These are phyloP conservation scores for Aproaerema taeniolella DNA, from an alignment of 2,888 invertebrate species.

Conservation along the genomic window DNA sequence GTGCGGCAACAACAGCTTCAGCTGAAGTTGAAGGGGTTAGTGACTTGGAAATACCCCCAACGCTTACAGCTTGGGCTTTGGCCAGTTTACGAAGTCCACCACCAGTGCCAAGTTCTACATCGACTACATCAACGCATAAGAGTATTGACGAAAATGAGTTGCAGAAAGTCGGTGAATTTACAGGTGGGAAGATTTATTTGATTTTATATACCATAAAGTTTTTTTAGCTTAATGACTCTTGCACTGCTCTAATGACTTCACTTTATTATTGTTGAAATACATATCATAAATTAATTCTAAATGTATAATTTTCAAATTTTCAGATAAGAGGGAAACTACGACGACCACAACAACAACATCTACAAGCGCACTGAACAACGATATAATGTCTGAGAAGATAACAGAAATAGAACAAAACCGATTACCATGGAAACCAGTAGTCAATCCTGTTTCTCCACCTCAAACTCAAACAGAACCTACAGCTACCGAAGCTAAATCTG, in stretches of 20 bases:
- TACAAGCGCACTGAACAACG: constrained; percentile 38
- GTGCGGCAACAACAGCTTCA: constrained; percentile 41
- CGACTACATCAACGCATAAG: constrained; percentile 40
- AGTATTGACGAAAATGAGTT: constrained; percentile 60
- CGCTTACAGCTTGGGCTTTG: constrained; percentile 72
- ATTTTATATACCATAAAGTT: constrained; percentile 1
- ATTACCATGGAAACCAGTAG: constrained; percentile 44
- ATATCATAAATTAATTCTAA: neutral
- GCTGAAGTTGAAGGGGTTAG: constrained; percentile 38
- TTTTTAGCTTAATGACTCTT: no score
- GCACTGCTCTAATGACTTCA: no score
- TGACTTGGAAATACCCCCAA: constrained; percentile 66
- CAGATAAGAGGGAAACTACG: constrained; percentile 51
- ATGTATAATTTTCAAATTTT: constrained; percentile 24
- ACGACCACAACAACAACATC: constrained; percentile 35
- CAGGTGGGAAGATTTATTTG: constrained; percentile 51
- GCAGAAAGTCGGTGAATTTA: constrained; percentile 59
- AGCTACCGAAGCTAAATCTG: constrained; percentile 43
- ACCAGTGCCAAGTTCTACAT: constrained; percentile 32
- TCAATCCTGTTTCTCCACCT: constrained; percentile 24
- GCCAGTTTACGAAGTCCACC: constrained; percentile 65
- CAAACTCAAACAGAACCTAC: constrained; percentile 29
- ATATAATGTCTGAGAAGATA: constrained; percentile 46
- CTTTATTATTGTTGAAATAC: no score
- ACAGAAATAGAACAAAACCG: constrained; percentile 50